A percentile compares a stretch with the other conserved stretches of the same genome.
Evolutionary conservation across 2,113 vertebrate genomes (phyloP).

Genomic region (Limanda limanda): DNA sequence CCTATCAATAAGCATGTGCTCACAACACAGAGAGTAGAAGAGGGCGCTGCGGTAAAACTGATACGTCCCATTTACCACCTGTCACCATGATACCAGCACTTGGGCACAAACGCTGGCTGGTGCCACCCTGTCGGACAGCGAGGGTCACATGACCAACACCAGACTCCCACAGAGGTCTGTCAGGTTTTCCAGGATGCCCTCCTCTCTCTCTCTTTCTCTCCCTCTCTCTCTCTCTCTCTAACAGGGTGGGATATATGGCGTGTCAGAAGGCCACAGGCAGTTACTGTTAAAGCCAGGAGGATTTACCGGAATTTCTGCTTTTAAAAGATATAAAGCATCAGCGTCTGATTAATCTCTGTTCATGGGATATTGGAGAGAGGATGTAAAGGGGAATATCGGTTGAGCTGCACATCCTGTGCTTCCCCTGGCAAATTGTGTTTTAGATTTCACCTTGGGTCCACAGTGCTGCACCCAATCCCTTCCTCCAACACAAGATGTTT

Average conservation of each 20-base stretch:
- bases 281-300: slow-evolving; percentile 61
- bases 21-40: slow-evolving; percentile 30
- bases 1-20: slow-evolving; percentile 5
- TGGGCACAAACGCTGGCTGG: slow-evolving; percentile 74
- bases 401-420: slow-evolving; percentile 37
- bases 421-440: slow-evolving; percentile 21
- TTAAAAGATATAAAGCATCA: slow-evolving; percentile 66
- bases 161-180: slow-evolving; percentile 66
- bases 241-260: slow-evolving; percentile 63
- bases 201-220: slow-evolving; percentile 28
- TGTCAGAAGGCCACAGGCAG: slow-evolving; percentile 61
- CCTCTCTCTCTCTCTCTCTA: slow-evolving; percentile 29
- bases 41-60: slow-evolving; percentile 57
- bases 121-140: slow-evolving; percentile 74
- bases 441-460: slow-evolving; percentile 35
- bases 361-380: slow-evolving; percentile 42
- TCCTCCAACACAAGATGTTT: not conserved
- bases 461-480: not conserved
- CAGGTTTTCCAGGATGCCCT: slow-evolving; percentile 60
- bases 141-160: slow-evolving; percentile 74
- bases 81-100: slow-evolving; percentile 69
- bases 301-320: slow-evolving; percentile 72
- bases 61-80: slow-evolving; percentile 67
- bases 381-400: slow-evolving; percentile 53
- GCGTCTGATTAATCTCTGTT: slow-evolving; percentile 53